phyloP scores from a whole-genome alignment of 2,888 invertebrate genomes.

The Andrena trimmerana region DNA sequence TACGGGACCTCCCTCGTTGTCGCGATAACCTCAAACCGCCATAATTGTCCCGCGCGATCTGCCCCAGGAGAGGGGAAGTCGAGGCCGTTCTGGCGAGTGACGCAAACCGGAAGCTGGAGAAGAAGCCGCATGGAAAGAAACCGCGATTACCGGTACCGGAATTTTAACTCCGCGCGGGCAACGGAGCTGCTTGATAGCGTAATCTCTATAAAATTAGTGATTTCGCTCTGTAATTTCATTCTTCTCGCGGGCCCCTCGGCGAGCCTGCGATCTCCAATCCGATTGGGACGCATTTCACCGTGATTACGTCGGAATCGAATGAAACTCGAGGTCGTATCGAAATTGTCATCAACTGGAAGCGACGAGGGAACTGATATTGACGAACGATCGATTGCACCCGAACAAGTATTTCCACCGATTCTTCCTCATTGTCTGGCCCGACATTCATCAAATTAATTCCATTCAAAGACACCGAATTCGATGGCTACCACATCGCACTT shows the following conservation, averaged over 20 bases:
- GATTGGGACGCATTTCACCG: background rate
- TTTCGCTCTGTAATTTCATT: background rate
- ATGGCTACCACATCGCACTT: background rate
- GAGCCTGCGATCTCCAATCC: background rate
- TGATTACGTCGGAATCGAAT: background rate
- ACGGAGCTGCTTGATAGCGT: background rate
- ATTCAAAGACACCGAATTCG: background rate
- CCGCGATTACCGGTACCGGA: background rate
- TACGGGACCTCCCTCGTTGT: slow-evolving; percentile 59
- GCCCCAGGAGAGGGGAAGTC: background rate
- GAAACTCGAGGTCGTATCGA: background rate
- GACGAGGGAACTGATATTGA: background rate
- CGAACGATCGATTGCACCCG: background rate
- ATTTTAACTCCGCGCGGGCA: background rate
- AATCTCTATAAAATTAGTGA: slow-evolving; percentile 8
- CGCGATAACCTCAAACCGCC: slow-evolving; percentile 60
- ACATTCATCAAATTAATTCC: background rate
- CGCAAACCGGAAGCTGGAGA: slow-evolving; percentile 57
- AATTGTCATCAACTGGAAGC: slow-evolving; percentile 1
- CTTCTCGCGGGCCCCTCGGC: background rate
- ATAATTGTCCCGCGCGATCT: slow-evolving; percentile 63
- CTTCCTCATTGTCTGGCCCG: background rate
- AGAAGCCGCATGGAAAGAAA: slow-evolving; percentile 12
- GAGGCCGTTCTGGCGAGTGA: slow-evolving; percentile 35
- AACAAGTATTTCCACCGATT: background rate